Conservation (phyloP, 2,113 vertebrate genomes). For the Melanocharis versteri region DNA sequence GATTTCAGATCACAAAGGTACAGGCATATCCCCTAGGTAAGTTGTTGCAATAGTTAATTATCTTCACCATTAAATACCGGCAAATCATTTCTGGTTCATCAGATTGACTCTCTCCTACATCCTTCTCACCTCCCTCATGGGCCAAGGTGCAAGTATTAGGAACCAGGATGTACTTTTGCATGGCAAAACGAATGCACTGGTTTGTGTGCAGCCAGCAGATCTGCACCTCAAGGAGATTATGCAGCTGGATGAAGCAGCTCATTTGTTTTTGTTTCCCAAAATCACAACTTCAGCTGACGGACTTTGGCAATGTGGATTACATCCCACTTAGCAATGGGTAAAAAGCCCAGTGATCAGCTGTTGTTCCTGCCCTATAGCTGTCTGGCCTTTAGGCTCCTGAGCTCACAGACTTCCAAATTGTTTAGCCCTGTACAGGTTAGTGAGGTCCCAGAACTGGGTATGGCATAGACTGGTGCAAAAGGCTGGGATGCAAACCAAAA, state of each 20-base stretch:
- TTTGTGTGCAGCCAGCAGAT: neutral
- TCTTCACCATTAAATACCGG: neutral
- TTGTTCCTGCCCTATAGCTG: neutral
- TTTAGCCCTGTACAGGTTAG: neutral
- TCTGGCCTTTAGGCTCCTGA: neutral
- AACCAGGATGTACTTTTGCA: neutral
- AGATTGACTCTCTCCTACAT: neutral
- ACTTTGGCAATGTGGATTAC: neutral
- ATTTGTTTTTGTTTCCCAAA: neutral
- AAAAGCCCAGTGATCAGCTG: neutral
- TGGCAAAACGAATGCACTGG: rapidly evolving
- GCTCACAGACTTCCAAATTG: neutral
- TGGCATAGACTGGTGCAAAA: neutral
- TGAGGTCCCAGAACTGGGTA: neutral
- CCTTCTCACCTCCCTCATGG: neutral
- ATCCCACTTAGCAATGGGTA: neutral
- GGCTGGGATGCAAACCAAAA: neutral
- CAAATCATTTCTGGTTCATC: neutral
- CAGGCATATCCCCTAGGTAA: neutral
- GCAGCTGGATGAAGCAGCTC: neutral
- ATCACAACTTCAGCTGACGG: neutral
- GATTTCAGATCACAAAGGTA: neutral
- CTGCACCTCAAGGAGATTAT: neutral
- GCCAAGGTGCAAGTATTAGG: neutral
- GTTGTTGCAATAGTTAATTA: neutral